Base-by-base conservation (phyloP, 2,888 invertebrate genomes). In the Orthonevra nobilis region DNA sequence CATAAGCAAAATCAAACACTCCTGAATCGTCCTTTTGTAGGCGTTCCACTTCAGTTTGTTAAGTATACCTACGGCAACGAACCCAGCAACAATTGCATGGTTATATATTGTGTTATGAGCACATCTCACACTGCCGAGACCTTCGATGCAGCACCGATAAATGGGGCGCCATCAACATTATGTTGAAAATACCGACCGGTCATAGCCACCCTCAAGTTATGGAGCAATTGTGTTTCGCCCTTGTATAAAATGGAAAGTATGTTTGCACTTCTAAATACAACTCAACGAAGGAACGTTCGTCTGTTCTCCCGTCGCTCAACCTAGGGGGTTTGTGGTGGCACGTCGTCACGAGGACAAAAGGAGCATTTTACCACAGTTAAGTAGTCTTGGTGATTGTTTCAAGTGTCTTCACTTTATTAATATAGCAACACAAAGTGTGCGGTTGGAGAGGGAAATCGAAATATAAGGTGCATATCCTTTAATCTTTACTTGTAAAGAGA, bases 381-480 rank as follows among this genome's bases (percentile, higher is more conserved):
- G 72, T 79, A 66, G 64, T 54, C 66, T 60, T 66, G 28, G 77
- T 72, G 77, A 79, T 79, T 79, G 77, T 79, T 79, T 79, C 60
- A 79, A 79, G 77, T 79, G 72, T 40, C 77, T 72, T 64, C 72
- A 72, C 77, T 79, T 79, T 60, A 79, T 79, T 72, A 72, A 72
- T 60, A 72, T 48, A 28, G 48, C 30, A 42, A 42, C 36, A 23
- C 28, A 7, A 26, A 26, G 40, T 28, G 19, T 1, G 3, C 28
- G 52, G 20, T 5, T 4, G 5, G 3, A 5, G 23, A 23, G 5
- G 6, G 6, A 36, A 54, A 32, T 42, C 28, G 17, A 10, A 9
- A 36, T 7, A n/a, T 30, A 48, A 15, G 26, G 42, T 38, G 19
- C 19, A 6, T 42, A 69, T 52, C 42, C 42, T 26, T n/a, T n/a